phyloP scores from a whole-genome alignment of 2,113 vertebrate genomes.

The Danionella cerebrum region DNA sequence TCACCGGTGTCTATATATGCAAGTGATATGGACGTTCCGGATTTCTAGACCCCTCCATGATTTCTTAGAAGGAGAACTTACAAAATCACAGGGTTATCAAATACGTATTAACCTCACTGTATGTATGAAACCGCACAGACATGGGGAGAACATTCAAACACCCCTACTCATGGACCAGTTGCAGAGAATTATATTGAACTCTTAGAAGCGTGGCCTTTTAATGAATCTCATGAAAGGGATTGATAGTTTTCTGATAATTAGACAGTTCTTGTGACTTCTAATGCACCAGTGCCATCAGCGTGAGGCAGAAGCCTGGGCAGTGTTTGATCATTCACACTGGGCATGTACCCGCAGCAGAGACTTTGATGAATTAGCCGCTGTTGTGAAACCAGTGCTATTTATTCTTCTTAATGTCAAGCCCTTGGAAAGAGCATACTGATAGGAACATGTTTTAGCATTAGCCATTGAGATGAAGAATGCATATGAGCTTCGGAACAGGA shows the following conservation, averaged over 20 bases:
- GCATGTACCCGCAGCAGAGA: conserved; percentile 33
- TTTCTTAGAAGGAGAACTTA: too few relatives aligned
- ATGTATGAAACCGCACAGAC: too few relatives aligned
- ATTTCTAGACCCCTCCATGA: too few relatives aligned
- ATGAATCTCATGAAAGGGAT: conserved; percentile 9
- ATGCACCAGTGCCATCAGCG: conserved; percentile 1
- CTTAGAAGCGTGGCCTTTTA: not conserved
- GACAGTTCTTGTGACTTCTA: conserved; percentile 13
- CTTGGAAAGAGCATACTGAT: conserved; percentile 36
- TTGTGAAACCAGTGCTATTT: conserved; percentile 36
- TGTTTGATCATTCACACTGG: conserved; percentile 40
- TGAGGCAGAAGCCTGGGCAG: conserved; percentile 14
- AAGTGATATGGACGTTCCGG: too few relatives aligned
- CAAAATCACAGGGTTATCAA: too few relatives aligned
- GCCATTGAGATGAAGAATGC: conserved; percentile 27
- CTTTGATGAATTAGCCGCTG: conserved; percentile 43
- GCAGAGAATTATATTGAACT: not conserved
- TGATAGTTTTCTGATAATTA: conserved; percentile 20
- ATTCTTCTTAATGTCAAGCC: conserved; percentile 42
- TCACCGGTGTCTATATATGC: too few relatives aligned
- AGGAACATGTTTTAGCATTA: conserved; percentile 27
- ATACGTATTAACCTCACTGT: too few relatives aligned
- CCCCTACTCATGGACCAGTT: too few relatives aligned
- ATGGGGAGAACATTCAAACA: too few relatives aligned
- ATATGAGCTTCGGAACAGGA: not conserved